phyloP scores from a whole-genome alignment of 2,797 vertebrate genomes.

The Phataginus tricuspis region DNA sequence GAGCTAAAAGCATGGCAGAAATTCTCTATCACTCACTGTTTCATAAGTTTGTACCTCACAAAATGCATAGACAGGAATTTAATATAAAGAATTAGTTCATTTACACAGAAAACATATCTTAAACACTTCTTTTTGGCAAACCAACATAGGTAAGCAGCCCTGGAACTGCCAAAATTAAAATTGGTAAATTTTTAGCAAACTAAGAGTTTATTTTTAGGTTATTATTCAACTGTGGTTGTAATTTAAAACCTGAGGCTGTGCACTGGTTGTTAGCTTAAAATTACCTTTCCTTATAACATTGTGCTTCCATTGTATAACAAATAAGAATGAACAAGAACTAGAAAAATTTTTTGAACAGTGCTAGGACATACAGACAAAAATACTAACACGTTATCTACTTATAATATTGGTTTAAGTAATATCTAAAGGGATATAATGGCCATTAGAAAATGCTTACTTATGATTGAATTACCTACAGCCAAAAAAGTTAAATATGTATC shows the following conservation, averaged over 20 bases:
- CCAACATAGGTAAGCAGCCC: slow-evolving; percentile 87
- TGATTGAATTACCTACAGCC: slow-evolving; percentile 88
- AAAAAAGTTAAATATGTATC: slow-evolving; percentile 91
- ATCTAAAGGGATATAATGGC: slow-evolving; percentile 88
- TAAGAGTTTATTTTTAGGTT: slow-evolving; percentile 88
- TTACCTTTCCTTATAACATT: slow-evolving; percentile 93
- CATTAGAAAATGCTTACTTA: slow-evolving; percentile 88
- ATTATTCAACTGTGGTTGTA: slow-evolving; percentile 93
- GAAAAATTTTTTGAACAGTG: slow-evolving; percentile 91
- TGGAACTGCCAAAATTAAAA: slow-evolving; percentile 89
- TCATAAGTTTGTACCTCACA: slow-evolving; percentile 90
- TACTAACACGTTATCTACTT: slow-evolving; percentile 90
- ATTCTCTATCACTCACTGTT: slow-evolving; percentile 89
- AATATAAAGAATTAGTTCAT: slow-evolving; percentile 91
- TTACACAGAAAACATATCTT: slow-evolving; percentile 90
- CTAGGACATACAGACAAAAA: slow-evolving; percentile 94
- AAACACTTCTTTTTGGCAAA: slow-evolving; percentile 87
- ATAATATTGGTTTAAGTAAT: slow-evolving; percentile 88
- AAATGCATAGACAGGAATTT: slow-evolving; percentile 93
- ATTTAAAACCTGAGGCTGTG: slow-evolving; percentile 98
- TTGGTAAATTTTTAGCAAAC: slow-evolving; percentile 85
- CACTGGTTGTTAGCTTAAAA: slow-evolving; percentile 93
- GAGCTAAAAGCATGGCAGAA: slow-evolving; percentile 89
- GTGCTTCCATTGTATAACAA: slow-evolving; percentile 95
- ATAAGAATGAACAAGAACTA: slow-evolving; percentile 89